Conservation (phyloP, 2,113 vertebrate genomes). For the Phoenicopterus ruber region DNA sequence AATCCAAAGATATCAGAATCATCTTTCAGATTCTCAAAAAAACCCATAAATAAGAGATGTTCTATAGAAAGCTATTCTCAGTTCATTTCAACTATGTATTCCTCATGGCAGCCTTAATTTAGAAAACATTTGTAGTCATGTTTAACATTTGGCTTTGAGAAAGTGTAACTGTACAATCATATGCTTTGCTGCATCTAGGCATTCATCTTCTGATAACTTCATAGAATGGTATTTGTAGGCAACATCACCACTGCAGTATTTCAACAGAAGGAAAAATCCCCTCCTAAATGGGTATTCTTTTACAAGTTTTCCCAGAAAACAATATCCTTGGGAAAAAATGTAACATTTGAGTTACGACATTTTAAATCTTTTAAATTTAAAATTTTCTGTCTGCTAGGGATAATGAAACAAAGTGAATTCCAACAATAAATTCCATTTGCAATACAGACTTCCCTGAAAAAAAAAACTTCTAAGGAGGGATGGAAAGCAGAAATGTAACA, state of each 20-base stretch:
- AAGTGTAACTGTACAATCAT: neutral
- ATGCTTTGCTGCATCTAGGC: neutral
- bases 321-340: neutral
- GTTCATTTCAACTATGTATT: neutral
- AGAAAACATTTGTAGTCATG: neutral
- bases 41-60: neutral
- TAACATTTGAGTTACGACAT: neutral
- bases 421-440: neutral
- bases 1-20: neutral
- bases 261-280: neutral
- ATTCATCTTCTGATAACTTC: neutral
- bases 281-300: neutral
- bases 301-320: neutral
- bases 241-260: neutral
- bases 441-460: neutral
- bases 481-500: neutral
- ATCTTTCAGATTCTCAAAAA: neutral
- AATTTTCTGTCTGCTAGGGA: neutral
- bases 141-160: neutral
- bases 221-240: neutral
- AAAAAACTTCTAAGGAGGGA: neutral
- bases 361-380: neutral
- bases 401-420: neutral
- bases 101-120: neutral
- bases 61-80: neutral